Evolutionary conservation across 2,797 vertebrate genomes (phyloP).

Genomic region (Steatocranus sp.): DNA sequence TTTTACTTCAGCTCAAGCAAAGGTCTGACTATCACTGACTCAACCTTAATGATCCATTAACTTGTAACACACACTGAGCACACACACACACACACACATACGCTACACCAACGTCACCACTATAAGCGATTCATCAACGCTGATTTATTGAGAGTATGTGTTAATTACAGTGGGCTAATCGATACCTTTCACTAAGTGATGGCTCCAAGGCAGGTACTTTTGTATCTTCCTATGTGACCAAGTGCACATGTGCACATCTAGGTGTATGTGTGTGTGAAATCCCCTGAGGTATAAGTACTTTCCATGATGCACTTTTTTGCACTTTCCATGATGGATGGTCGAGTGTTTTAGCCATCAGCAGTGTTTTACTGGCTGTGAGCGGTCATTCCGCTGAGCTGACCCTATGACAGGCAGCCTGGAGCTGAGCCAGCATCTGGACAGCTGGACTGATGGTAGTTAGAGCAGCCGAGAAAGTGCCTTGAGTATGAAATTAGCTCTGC

Average conservation of each 20-base stretch:
- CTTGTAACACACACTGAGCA: not conserved
- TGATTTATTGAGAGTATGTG: slow-evolving; percentile 55
- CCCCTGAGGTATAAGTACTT: slow-evolving; percentile 40
- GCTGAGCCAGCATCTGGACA: slow-evolving; percentile 49
- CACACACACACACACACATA: not conserved
- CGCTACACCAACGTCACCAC: not conserved
- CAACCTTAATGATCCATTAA: slow-evolving; percentile 38
- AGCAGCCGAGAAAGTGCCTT: not conserved
- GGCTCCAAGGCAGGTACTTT: slow-evolving; percentile 5
- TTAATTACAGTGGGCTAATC: slow-evolving; percentile 70
- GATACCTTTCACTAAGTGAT: slow-evolving; percentile 57
- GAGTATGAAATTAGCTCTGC: not conserved
- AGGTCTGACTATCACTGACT: slow-evolving; percentile 38
- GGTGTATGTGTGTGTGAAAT: not conserved
- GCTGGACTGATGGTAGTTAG: not conserved
- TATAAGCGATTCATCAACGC: slow-evolving; percentile 51
- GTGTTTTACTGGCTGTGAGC: slow-evolving; percentile 62
- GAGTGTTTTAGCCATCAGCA: slow-evolving; percentile 59
- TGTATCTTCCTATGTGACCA: not conserved
- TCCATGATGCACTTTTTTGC: slow-evolving; percentile 16
- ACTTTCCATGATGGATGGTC: slow-evolving; percentile 63
- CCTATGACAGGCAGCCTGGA: slow-evolving; percentile 52
- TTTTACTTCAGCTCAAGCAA: slow-evolving; percentile 27
- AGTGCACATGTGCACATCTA: not conserved
- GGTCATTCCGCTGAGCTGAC: slow-evolving; percentile 35